Conservation (phyloP, 2,888 invertebrate species). For the Acrobasis suavella region DNA sequence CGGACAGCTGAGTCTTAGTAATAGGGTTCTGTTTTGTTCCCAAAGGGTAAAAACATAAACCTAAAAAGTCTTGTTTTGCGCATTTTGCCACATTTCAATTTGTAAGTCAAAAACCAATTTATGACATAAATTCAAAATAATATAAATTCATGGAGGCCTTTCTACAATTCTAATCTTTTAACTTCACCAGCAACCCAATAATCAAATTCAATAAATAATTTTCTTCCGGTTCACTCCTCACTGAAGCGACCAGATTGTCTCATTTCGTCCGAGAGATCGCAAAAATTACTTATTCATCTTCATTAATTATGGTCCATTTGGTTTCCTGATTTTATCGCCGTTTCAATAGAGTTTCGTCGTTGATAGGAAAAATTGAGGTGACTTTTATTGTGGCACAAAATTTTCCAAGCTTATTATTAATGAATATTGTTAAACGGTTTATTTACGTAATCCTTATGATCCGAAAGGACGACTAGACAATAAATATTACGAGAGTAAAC, state of each 20-base stretch:
- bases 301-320: conserved; percentile 5
- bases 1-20: too few species aligned
- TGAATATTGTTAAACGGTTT: too few species aligned
- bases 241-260: neutral
- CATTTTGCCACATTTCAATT: too few species aligned
- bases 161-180: neutral
- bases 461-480: too few species aligned
- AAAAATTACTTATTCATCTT: conserved; percentile 4
- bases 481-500: too few species aligned
- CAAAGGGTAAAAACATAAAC: too few species aligned
- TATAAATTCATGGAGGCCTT: neutral
- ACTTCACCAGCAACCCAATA: neutral
- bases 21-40: too few species aligned
- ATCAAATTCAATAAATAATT: neutral
- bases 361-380: neutral
- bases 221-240: neutral
- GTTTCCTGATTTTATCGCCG: neutral
- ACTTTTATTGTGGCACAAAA: neutral
- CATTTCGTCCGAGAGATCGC: neutral
- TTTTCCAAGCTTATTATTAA: too few species aligned
- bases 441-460: too few species aligned
- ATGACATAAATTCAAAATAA: too few species aligned
- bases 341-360: neutral
- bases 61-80: too few species aligned
- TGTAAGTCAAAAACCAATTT: too few species aligned